Evolutionary conservation across 2,797 vertebrate genomes (phyloP).

Genomic region (Pangasius macronema): DNA sequence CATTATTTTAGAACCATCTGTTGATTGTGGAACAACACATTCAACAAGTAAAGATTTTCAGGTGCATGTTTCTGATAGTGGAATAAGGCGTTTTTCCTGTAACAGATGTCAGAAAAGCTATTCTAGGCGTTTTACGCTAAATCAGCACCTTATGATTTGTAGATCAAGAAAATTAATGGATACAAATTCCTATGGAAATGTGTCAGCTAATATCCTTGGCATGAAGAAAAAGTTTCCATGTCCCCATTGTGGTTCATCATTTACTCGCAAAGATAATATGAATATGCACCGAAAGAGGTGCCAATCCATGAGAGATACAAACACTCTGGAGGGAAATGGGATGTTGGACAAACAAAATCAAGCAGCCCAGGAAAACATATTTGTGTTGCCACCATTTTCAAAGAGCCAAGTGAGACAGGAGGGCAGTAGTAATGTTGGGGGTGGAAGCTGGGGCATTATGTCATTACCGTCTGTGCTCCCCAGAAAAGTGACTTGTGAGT

Average conservation of each 20-base stretch:
- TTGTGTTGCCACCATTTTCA: conserved; percentile 54
- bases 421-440: conserved; percentile 55
- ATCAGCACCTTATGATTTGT: conserved; percentile 78
- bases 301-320: conserved; percentile 55
- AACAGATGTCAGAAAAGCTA: conserved; percentile 77
- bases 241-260: conserved; percentile 70
- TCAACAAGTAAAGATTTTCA: conserved; percentile 32
- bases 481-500: conserved; percentile 79
- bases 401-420: conserved; percentile 52
- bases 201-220: conserved; percentile 44
- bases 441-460: conserved; percentile 78
- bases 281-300: conserved; percentile 73
- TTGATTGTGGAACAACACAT: not conserved
- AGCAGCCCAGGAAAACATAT: conserved; percentile 48
- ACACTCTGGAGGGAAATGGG: conserved; percentile 32
- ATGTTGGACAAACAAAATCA: conserved; percentile 43
- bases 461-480: conserved; percentile 79
- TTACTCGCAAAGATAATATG: conserved; percentile 79
- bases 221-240: conserved; percentile 70
- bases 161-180: conserved; percentile 53
- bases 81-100: conserved; percentile 72
- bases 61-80: conserved; percentile 65
- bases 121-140: conserved; percentile 71
- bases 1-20: conserved; percentile 36
- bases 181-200: conserved; percentile 24